phyloP scores from a whole-genome alignment of 2,113 vertebrate species.

The Paramormyrops kingsleyae region DNA sequence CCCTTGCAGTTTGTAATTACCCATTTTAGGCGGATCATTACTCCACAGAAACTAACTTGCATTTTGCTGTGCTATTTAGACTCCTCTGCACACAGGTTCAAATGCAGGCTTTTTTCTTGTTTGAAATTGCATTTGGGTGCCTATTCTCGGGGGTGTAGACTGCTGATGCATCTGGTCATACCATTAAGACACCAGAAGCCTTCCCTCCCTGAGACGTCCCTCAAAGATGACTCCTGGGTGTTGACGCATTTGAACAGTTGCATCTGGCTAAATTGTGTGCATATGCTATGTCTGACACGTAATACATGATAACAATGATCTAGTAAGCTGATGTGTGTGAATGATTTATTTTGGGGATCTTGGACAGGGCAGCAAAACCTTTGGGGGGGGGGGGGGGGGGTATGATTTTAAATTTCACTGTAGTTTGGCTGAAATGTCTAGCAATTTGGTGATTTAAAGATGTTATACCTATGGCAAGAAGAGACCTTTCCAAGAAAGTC shows the following conservation, averaged over 20 bases:
- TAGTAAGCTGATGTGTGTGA: background rate
- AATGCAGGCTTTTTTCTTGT: background rate
- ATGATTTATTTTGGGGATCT: background rate
- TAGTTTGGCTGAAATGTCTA: background rate
- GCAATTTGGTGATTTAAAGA: background rate
- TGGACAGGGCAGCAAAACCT: background rate
- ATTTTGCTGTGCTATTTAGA: background rate
- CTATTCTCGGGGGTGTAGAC: background rate
- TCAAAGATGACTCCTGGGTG: background rate
- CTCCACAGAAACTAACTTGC: background rate
- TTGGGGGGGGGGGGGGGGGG: background rate
- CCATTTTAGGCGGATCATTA: background rate
- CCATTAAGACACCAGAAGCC: background rate
- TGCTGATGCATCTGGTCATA: background rate
- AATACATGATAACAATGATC: background rate
- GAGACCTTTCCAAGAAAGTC: background rate
- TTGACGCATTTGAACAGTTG: background rate
- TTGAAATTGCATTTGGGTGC: background rate
- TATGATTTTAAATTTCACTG: background rate
- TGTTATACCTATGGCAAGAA: background rate
- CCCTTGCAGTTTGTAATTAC: background rate
- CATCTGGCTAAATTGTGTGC: background rate
- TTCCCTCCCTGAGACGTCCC: background rate
- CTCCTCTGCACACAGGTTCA: background rate
- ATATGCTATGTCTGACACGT: background rate